Evolutionary conservation across 2,888 invertebrate genomes (phyloP), one percentile per base, ranked within the genome.

Genomic region (Xanthorhoe designata): DNA sequence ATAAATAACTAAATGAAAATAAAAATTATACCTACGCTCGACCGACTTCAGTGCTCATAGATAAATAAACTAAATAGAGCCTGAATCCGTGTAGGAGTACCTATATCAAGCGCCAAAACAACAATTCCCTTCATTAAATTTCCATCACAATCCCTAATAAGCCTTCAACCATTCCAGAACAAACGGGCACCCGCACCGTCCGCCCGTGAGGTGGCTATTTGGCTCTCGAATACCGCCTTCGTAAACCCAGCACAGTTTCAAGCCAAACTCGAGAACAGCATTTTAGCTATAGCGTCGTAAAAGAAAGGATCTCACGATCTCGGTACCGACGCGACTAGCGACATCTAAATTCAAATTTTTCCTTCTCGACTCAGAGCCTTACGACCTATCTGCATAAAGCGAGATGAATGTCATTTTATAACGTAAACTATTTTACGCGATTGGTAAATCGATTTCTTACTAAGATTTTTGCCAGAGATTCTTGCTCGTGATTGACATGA

Each of bases 261-360:
- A 87, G 85, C 84, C 81, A 83, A 82, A 86, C 81, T 85, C 78
- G 84, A 86, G 86, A 89, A 86, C 89, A 89, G 88, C 87, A 86
- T 91, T 91, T 91, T 88, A 89, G 88, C 87, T 79, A 42, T 76
- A 72, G 78, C 82, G 83, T 92, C 92, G 91, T 92, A 92, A 93
- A 92, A 82, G 82, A 84, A 61, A 84, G 80, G 87, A 86, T 85
- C 84, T 81, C 75, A 65, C 77, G 77, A 84, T 81, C 83, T 84
- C 83, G 84, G 88, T 87, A 82, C 86, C 83, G 82, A 78, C 63
- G 64, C 62, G 66, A 89, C 87, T 82, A 77, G 85, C 81, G 84
- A 89, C 88, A 88, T 90, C 89, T 89, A 89, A 89, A 91, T 91
- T 92, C 89, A 91, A 92, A 91, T 91, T 90, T 90, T 89, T 88